phyloP scores from a whole-genome alignment of 2,888 invertebrate species.

The Anoncus sp. region DNA sequence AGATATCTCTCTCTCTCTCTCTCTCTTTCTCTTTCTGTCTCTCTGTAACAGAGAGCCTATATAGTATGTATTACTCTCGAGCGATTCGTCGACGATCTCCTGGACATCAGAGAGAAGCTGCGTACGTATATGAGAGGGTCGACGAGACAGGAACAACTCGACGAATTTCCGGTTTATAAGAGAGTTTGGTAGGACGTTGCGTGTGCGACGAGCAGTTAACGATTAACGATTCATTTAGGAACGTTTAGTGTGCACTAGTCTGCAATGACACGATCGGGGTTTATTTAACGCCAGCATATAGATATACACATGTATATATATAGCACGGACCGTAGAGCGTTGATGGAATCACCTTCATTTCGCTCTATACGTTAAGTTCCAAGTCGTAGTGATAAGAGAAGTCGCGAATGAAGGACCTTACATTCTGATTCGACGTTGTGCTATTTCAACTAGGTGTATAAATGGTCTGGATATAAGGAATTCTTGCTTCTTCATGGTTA shows the following conservation, averaged over 20 bases:
- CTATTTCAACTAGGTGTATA: conserved; percentile 49
- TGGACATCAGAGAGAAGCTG: conserved; percentile 72
- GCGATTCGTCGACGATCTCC: conserved; percentile 50
- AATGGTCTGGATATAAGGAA: conserved; percentile 62
- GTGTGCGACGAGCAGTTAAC: conserved; percentile 77
- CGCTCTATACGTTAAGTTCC: conserved; percentile 26
- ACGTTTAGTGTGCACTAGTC: conserved; percentile 76
- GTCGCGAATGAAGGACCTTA: conserved; percentile 31
- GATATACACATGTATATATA: neutral
- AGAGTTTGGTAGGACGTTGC: conserved; percentile 70
- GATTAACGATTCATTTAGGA: conserved; percentile 83
- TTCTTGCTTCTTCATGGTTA: conserved; percentile 59
- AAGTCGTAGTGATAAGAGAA: conserved; percentile 49
- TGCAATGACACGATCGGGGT: conserved; percentile 41
- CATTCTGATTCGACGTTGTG: conserved; percentile 53
- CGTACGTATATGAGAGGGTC: conserved; percentile 66
- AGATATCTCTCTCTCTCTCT: conserved; percentile 12
- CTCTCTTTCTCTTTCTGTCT: neutral
- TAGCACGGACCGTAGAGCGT: neutral
- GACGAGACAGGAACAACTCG: conserved; percentile 63
- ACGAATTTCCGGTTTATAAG: conserved; percentile 82
- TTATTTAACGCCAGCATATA: conserved; percentile 46
- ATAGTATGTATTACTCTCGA: conserved; percentile 28
- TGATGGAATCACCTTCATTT: conserved; percentile 46
- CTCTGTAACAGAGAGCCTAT: conserved; percentile 1